These are phyloP conservation scores for Mellilla xanthometata DNA, from an alignment of 2,888 invertebrate genomes.

Conservation along the genomic window DNA sequence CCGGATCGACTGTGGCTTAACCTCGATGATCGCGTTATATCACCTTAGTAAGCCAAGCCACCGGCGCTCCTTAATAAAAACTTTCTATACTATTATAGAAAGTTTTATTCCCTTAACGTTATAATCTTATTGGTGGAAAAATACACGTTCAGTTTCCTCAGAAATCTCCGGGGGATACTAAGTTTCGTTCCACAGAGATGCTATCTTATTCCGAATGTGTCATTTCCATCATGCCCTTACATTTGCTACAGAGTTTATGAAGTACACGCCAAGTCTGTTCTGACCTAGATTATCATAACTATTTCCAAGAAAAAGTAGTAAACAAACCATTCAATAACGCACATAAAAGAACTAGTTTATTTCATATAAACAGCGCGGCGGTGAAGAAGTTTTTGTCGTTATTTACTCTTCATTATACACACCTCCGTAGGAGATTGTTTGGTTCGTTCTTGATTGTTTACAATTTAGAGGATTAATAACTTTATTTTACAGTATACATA, in stretches of 20 bases:
- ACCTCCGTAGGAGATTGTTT: not conserved
- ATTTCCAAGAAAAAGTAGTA: conserved; percentile 18
- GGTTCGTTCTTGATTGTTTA: no score
- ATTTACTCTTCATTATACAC: conserved; percentile 9
- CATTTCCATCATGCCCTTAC: conserved; percentile 4
- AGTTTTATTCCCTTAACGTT: no score
- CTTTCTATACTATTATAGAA: no score
- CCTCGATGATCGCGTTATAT: no score
- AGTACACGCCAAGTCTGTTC: not conserved
- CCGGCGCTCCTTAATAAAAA: no score
- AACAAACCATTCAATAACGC: conserved; percentile 18
- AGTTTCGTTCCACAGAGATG: not conserved
- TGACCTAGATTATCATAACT: conserved; percentile 19
- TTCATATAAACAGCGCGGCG: conserved; percentile 11
- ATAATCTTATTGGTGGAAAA: no score
- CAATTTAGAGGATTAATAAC: no score
- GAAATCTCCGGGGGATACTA: no score
- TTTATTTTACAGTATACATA: no score
- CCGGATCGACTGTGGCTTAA: no score
- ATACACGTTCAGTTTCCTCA: no score
- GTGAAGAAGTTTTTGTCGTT: conserved; percentile 12
- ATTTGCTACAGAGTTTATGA: conserved; percentile 3
- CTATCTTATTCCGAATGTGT: conserved; percentile 1
- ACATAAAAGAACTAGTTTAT: conserved; percentile 21
- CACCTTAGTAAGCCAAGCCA: no score